Percentiles rank a stretch among this genome's conserved stretches.
phyloP scores from a whole-genome alignment of 2,888 invertebrate species.

The Sicus ferrugineus region DNA sequence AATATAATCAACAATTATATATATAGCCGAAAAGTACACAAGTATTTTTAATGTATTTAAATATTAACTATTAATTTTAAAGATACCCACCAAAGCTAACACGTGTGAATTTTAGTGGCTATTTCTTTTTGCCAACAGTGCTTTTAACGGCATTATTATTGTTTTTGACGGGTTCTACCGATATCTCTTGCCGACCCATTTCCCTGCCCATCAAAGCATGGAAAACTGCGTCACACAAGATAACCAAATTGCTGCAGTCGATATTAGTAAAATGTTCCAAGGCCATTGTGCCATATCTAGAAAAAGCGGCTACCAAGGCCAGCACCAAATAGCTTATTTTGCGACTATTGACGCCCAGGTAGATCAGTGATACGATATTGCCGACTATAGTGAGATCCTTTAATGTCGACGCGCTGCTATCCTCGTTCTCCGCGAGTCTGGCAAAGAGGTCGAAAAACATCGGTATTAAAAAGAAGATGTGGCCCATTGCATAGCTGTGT shows the following conservation, averaged over 20 bases:
- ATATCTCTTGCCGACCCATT: no score
- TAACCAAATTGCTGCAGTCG: slow-evolving; percentile 43
- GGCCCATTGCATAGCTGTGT: slow-evolving; percentile 51
- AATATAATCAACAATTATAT: no score
- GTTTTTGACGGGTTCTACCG: no score
- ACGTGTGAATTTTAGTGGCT: no score
- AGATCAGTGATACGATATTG: slow-evolving; percentile 51
- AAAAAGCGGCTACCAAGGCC: slow-evolving; percentile 43
- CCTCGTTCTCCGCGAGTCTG: slow-evolving; percentile 42
- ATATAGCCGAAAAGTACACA: no score
- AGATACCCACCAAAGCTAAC: no score
- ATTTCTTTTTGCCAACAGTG: no score
- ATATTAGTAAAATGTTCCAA: slow-evolving; percentile 44
- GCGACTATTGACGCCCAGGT: slow-evolving; percentile 44
- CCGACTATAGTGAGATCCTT: slow-evolving; percentile 50
- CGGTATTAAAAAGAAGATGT: slow-evolving; percentile 51
- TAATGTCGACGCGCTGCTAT: slow-evolving; percentile 43
- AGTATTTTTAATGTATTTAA: no score
- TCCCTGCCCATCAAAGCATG: slow-evolving; percentile 41
- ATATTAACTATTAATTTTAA: no score
- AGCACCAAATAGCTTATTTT: slow-evolving; percentile 46
- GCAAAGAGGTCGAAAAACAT: slow-evolving; percentile 48
- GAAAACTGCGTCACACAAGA: slow-evolving; percentile 47
- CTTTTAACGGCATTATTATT: no score
- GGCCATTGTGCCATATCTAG: slow-evolving; percentile 45